Percentiles rank a stretch among this genome's conserved stretches.
Conservation (phyloP, 2,113 vertebrate genomes). For the Gopherus flavomarginatus region DNA sequence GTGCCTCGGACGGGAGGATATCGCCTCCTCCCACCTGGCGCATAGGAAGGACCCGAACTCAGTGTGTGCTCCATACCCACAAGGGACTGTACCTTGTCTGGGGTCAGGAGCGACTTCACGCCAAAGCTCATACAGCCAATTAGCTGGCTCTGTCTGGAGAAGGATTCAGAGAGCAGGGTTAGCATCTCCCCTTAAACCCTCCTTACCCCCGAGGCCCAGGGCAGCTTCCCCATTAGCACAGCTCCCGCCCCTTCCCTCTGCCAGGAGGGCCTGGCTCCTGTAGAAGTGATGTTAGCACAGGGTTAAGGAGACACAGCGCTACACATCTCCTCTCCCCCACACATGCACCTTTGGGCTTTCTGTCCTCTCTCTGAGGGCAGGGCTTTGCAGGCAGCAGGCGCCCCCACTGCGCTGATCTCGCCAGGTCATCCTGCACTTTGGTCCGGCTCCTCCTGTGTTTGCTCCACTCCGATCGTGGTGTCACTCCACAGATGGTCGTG, state of each 20-base stretch:
- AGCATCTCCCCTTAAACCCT: not conserved
- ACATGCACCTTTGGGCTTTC: not conserved
- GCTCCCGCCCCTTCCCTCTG: not conserved
- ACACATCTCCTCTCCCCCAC: not conserved
- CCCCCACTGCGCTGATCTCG: not conserved
- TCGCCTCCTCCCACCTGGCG: not conserved
- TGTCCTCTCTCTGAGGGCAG: not conserved
- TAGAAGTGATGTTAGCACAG: not conserved
- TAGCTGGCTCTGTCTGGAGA: slow-evolving; percentile 78
- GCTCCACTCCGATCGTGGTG: not conserved
- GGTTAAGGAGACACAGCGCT: not conserved
- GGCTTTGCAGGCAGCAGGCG: no score
- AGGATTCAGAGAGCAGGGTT: not conserved
- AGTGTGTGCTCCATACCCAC: not conserved
- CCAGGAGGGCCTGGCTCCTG: not conserved
- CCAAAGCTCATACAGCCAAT: slow-evolving; percentile 94
- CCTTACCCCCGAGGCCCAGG: not conserved
- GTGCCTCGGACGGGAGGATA: not conserved
- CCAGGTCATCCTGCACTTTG: not conserved
- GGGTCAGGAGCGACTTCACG: slow-evolving; percentile 86
- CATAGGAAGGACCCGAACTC: not conserved
- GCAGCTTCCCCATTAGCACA: not conserved
- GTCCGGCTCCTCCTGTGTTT: no score
- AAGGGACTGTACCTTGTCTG: slow-evolving; percentile 79
- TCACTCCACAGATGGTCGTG: not conserved